Evolutionary conservation across 2,888 invertebrate genomes (phyloP), one percentile per base, ranked within the genome.

Genomic region (Sesia apiformis): DNA sequence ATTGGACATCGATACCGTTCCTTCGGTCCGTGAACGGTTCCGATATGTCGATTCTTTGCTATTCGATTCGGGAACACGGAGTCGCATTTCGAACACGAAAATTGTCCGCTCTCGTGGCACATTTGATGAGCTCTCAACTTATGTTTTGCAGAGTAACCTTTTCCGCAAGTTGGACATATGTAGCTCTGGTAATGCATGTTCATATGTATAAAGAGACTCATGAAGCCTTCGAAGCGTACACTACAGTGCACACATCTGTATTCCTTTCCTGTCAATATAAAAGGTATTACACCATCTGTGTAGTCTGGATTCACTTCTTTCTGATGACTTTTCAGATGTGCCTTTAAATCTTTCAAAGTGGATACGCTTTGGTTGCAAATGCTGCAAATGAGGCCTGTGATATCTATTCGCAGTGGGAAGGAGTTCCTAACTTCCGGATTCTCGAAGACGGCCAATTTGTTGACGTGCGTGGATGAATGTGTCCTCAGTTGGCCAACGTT

Each of bases 81-180:
- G 50, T 76, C 75, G 61, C 90, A 90, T 57, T 84, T 81, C 0
- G 79, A 56, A 60, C 91, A 91, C 5, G 69, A 63, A 55, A 81
- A 86, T 39, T 78, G 69, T 0, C 84, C 79, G 3, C 70, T 65
- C 49, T 81, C 74, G 57, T 90, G 90, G 52, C 69, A 65, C 8
- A 64, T 68, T 42, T 78, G 70, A 57, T 91, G 90, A 23, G 84
- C 72, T 50, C 78, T 71, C 40, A 89, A 70, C 50, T 85, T 84
- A 4, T 83, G 76, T n/a, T 74, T 73, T 8, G 76, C 76, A 1
- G 85, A 79, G 63, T 78, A 90, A 3, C 81, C 83, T 63, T 90
- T 90, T 0, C 90, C 90, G 56, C 90, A 90, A 2, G 73, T 72
- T 40, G 79, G 69, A 55, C 90, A 90, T 4, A 90, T 77, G 56